Evolutionary conservation across 2,113 vertebrate species (phyloP).

Genomic region (Dascyllus trimaculatus): DNA sequence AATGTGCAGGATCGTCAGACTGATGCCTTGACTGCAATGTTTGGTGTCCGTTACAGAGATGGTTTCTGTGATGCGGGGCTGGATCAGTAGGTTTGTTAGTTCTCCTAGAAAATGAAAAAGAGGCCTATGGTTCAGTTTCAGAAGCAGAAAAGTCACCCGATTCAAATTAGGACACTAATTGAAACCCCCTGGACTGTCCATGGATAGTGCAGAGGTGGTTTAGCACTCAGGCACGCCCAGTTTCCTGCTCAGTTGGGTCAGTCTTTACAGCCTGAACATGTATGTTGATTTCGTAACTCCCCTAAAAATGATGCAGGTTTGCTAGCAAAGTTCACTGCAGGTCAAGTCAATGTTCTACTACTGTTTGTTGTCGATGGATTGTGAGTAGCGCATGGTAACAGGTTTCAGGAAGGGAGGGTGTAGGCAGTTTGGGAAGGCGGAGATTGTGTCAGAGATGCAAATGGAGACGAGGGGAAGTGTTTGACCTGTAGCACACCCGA

Average conservation of each 20-base stretch:
- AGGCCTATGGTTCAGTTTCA: background rate
- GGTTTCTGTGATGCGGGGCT: slow-evolving; percentile 11
- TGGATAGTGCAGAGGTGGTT: background rate
- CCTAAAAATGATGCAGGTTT: slow-evolving; percentile 19
- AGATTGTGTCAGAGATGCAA: slow-evolving; percentile 8
- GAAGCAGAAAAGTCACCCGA: background rate
- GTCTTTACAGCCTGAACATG: background rate
- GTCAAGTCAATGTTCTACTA: slow-evolving; percentile 23
- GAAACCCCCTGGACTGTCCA: background rate
- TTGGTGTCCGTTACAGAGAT: background rate
- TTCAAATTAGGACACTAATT: background rate
- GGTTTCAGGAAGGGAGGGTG: no score
- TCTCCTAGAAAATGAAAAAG: background rate
- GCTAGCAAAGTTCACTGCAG: background rate
- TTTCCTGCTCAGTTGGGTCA: background rate
- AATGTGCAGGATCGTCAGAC: background rate
- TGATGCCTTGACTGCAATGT: background rate
- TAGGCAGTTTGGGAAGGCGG: background rate
- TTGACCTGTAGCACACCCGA: background rate
- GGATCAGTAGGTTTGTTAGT: background rate
- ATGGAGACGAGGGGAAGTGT: slow-evolving; percentile 4
- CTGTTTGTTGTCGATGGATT: background rate
- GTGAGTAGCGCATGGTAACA: background rate
- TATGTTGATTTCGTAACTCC: slow-evolving; percentile 23
- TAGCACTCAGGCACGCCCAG: background rate